These are phyloP conservation scores for Danionella cerebrum DNA, from an alignment of 2,113 vertebrate genomes.

Conservation along the genomic window DNA sequence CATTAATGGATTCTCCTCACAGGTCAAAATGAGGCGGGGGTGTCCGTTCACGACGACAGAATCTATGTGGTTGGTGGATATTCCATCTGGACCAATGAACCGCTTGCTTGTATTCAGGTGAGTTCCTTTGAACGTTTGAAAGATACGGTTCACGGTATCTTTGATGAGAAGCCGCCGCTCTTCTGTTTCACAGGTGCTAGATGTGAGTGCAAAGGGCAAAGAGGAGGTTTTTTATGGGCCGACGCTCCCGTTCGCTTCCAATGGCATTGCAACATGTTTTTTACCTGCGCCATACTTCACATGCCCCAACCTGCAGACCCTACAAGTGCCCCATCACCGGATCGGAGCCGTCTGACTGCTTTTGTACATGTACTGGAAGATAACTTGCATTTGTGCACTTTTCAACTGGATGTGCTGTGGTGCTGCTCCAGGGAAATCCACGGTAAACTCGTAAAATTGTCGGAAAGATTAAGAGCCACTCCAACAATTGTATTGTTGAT, in stretches of 20 bases:
- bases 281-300: constrained; percentile 90
- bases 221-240: constrained; percentile 97
- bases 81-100: constrained; percentile 98
- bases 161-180: neutral
- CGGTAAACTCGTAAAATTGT: neutral
- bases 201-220: constrained; percentile 86
- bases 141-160: neutral
- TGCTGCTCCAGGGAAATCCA: neutral
- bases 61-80: constrained; percentile 98
- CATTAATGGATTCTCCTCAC: constrained; percentile 5
- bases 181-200: constrained; percentile 73
- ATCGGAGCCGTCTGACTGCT: constrained; percentile 73
- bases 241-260: constrained; percentile 89
- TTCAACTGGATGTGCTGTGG: neutral
- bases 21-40: constrained; percentile 96
- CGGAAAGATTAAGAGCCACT: neutral
- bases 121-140: constrained; percentile 33
- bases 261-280: constrained; percentile 89
- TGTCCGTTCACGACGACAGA: constrained; percentile 88
- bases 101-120: constrained; percentile 96
- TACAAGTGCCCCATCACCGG: constrained; percentile 93
- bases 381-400: constrained; percentile 1
- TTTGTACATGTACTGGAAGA: no score
- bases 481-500: neutral
- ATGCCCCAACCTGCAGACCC: constrained; percentile 88